Base-by-base conservation (phyloP, 2,797 vertebrate genomes). In the Tragelaphus oryx region DNA sequence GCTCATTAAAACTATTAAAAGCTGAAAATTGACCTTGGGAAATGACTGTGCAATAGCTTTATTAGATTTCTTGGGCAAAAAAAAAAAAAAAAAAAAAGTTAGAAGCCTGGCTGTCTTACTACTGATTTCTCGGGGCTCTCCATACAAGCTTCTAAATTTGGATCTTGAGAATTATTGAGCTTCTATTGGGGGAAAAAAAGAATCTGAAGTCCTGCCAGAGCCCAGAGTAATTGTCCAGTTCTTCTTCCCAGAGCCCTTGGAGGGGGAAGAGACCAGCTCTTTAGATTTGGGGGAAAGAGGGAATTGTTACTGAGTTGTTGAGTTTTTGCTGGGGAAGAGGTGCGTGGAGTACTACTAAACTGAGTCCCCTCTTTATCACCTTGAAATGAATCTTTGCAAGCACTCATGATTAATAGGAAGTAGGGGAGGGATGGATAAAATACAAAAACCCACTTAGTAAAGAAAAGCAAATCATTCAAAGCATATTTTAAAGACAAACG, bases 61-160 rank as follows among this genome's bases (percentile, higher is more conserved):
- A 28, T 97, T 97, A 96, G 79, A 96, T 97, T 74, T 95, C 95
- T 97, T 86, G 55, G 85, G 95, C 57, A 13, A 68, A 37, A 68
- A 37, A 17, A 62, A 52, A 55, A 13, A 68, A 37, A 68, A 37
- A 17, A 44, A 48, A 91, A 80, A 46, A 60, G 85, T 93, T 94
- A 79, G 94, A 96, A 95, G 28, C 20, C 87, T 94, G 91, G 86
- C 93, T 96, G 94, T 93, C 85, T 97, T 91, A 94, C 78, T 96
- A 78, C 86, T 97, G 97, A 97, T 97, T 98, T 98, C 92, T 98
- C 92, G 86, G 80, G 92, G 87, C 86, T 97, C 92, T 95, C 96
- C 62, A 79, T 14, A 95, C 75, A 92, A 37, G 90, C 71, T 97
- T 97, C 96, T 98, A 98, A 97, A 97, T 98, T 98, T 98, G 97